Evolutionary conservation across 2,888 invertebrate species (phyloP).

Genomic region (Icerya purchasi): DNA sequence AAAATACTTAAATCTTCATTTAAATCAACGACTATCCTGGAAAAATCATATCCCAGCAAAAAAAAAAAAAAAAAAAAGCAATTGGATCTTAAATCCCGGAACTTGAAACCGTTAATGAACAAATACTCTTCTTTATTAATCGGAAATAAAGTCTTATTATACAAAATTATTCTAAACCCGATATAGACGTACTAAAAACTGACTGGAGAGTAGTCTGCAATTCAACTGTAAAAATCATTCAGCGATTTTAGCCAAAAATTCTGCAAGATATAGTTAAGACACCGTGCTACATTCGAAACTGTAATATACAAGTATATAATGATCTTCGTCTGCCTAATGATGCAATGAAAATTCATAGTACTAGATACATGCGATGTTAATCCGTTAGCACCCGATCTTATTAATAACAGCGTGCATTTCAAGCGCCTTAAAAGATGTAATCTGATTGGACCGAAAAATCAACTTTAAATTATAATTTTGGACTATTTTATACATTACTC

Average conservation of each 20-base stretch:
- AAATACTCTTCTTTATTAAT: neutral
- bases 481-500: too few relatives aligned
- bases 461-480: neutral
- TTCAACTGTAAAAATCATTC: neutral
- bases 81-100: neutral
- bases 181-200: neutral
- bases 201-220: neutral
- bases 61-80: neutral
- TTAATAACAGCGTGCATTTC: neutral
- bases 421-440: neutral
- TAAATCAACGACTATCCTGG: neutral
- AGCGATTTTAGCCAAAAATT: neutral
- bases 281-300: neutral
- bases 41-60: neutral
- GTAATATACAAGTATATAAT: neutral
- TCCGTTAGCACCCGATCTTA: neutral
- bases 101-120: neutral
- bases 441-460: neutral
- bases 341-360: neutral
- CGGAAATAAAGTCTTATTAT: neutral
- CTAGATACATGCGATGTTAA: neutral
- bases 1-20: neutral
- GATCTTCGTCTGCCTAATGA: neutral
- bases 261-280: neutral
- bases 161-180: neutral